Evolutionary conservation across 1,140 invertebrate genomes (phyloP).

Genomic region (Orius insidiosus): DNA sequence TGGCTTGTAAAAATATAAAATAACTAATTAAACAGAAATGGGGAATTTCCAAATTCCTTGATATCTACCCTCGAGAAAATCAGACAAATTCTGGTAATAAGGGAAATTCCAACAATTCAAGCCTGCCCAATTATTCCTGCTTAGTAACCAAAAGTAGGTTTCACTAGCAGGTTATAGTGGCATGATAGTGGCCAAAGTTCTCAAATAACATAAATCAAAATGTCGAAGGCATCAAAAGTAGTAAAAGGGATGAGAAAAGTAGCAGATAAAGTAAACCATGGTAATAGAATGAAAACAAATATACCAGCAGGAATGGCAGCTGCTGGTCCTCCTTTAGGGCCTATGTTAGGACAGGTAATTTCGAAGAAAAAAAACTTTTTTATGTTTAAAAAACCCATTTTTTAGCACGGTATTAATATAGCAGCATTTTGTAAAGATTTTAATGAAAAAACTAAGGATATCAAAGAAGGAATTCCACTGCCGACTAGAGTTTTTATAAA

Average conservation of each 20-base stretch:
- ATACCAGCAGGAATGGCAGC: slow-evolving; percentile 76
- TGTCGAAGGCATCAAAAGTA: slow-evolving; percentile 51
- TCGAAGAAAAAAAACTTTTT: background rate
- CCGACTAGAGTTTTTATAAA: slow-evolving; percentile 65
- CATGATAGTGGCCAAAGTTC: too few species aligned
- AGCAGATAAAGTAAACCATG: slow-evolving; percentile 54
- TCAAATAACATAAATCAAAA: slow-evolving; percentile 26
- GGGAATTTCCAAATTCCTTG: too few species aligned
- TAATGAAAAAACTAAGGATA: slow-evolving; percentile 81
- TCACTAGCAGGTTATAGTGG: too few species aligned
- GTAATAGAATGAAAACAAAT: slow-evolving; percentile 48
- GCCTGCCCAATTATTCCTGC: too few species aligned
- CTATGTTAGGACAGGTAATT: slow-evolving; percentile 72
- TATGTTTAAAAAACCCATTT: slow-evolving; percentile 13
- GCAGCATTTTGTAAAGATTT: slow-evolving; percentile 96
- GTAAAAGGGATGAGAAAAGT: slow-evolving; percentile 48
- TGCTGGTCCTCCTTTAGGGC: slow-evolving; percentile 76
- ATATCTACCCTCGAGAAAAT: too few species aligned
- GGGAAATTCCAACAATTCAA: too few species aligned
- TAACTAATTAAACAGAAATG: too few species aligned
- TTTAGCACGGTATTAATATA: slow-evolving; percentile 87
- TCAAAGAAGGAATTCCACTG: slow-evolving; percentile 83
- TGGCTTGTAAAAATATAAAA: too few species aligned
- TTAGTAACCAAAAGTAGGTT: too few species aligned
- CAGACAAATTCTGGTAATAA: too few species aligned